Conservation (phyloP, 2,888 invertebrate species). For the Ennomos quercinarius region DNA sequence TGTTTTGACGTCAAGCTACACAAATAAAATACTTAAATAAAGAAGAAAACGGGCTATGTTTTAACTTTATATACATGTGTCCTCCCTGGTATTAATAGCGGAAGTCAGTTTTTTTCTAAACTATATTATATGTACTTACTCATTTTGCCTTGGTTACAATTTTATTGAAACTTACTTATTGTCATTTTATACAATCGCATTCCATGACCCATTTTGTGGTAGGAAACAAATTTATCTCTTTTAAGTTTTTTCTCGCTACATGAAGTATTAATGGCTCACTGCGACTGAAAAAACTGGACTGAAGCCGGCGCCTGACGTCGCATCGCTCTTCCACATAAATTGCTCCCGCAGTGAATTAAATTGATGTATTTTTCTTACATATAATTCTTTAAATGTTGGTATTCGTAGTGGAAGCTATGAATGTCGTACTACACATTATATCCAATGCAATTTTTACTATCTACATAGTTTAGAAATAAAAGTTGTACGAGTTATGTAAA, state of each 20-base stretch:
- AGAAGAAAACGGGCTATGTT: no score
- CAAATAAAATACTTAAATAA: no score
- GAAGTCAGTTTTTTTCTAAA: no score
- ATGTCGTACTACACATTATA: no score
- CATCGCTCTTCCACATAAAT: constrained; percentile 46
- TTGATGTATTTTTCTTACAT: constrained; percentile 18
- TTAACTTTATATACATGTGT: no score
- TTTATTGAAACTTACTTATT: no score
- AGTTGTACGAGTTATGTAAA: neutral
- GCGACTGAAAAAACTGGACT: constrained; percentile 55
- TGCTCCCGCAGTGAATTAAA: constrained; percentile 37
- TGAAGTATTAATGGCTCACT: constrained; percentile 51
- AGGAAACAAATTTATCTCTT: constrained; percentile 36
- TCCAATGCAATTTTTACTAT: no score
- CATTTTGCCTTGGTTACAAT: no score
- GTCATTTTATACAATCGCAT: neutral
- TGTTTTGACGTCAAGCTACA: no score
- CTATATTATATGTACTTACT: no score
- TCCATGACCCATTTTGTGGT: constrained; percentile 20
- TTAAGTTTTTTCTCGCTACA: constrained; percentile 38
- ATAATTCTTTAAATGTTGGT: neutral
- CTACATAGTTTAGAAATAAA: neutral
- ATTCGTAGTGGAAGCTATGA: no score
- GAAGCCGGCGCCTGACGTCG: constrained; percentile 47
- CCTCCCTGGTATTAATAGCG: no score